Evolutionary conservation across 2,888 invertebrate species (phyloP).

Genomic region (Horisme vitalbata): DNA sequence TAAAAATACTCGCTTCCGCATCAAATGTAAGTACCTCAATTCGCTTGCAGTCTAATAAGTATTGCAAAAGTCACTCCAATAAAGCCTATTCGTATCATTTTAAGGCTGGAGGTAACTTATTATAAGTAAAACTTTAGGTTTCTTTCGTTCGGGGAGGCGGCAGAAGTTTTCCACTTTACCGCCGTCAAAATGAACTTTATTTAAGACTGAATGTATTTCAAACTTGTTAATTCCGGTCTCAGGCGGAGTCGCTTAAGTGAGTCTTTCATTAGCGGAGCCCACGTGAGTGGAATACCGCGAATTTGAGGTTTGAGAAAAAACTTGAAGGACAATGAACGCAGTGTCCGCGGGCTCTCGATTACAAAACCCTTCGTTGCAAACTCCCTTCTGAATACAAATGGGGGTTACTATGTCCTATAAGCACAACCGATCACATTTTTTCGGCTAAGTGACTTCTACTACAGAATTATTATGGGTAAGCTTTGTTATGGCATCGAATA

Average conservation of each 20-base stretch:
- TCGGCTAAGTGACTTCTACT: constrained; percentile 38
- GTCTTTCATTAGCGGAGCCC: constrained; percentile 78
- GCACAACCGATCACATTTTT: constrained; percentile 43
- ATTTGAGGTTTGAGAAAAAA: constrained; percentile 56
- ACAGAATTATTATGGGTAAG: constrained; percentile 31
- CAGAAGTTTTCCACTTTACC: constrained; percentile 75
- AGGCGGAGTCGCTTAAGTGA: constrained; percentile 73
- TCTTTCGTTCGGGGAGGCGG: constrained; percentile 52
- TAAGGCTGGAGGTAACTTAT: constrained; percentile 51
- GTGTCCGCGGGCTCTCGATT: constrained; percentile 36
- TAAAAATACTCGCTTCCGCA: constrained; percentile 48
- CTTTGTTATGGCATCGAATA: constrained; percentile 39
- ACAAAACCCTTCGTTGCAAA: constrained; percentile 48
- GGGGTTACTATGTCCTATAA: constrained; percentile 34
- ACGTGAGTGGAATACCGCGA: constrained; percentile 69
- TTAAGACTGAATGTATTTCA: constrained; percentile 75
- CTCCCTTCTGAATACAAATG: constrained; percentile 56
- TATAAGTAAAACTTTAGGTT: constrained; percentile 68
- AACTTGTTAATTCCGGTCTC: constrained; percentile 78
- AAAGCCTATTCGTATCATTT: constrained; percentile 44
- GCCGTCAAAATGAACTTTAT: constrained; percentile 74
- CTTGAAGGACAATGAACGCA: constrained; percentile 57
- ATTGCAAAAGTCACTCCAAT: constrained; percentile 39
- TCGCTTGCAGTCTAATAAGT: constrained; percentile 42
- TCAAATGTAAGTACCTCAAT: constrained; percentile 17